Percentiles rank a stretch among this genome's conserved stretches.
These are phyloP conservation scores for Nymphalis io DNA, from an alignment of 1,140 invertebrate species.

Conservation along the genomic window DNA sequence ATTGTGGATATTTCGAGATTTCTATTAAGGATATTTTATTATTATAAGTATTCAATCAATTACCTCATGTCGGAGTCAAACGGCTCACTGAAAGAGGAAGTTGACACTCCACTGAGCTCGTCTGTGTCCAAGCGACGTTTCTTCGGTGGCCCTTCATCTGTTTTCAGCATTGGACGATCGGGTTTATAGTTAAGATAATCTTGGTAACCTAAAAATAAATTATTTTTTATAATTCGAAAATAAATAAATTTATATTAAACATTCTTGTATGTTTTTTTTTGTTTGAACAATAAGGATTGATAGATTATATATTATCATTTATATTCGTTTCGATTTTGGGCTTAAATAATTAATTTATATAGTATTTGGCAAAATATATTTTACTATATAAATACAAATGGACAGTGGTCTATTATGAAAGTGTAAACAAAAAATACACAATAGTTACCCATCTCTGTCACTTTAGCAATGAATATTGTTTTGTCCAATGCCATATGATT, in stretches of 20 bases:
- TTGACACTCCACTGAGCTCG: slow-evolving; percentile 37
- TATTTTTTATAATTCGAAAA: neutral
- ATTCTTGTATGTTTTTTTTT: too few species aligned
- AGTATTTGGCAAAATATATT: too few species aligned
- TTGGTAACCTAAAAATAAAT: slow-evolving; percentile 52
- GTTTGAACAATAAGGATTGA: too few species aligned
- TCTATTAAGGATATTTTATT: too few species aligned
- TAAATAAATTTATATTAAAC: too few species aligned
- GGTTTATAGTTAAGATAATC: slow-evolving; percentile 46
- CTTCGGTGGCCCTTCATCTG: slow-evolving; percentile 45
- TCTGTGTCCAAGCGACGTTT: slow-evolving; percentile 53
- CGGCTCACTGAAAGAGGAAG: slow-evolving; percentile 38
- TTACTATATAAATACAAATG: too few species aligned
- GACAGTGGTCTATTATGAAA: too few species aligned
- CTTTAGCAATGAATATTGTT: slow-evolving; percentile 53
- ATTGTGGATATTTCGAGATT: too few species aligned
- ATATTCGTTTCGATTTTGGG: too few species aligned
- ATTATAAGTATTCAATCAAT: too few species aligned
- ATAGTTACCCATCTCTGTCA: slow-evolving; percentile 58
- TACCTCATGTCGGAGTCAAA: slow-evolving; percentile 53
- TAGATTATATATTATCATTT: too few species aligned
- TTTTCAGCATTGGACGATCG: slow-evolving; percentile 13
- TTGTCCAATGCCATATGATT: slow-evolving; percentile 56
- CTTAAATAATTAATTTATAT: too few species aligned
- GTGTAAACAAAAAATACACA: neutral